Evolutionary conservation across 2,797 vertebrate species (phyloP), one percentile per base, ranked within the genome.

Genomic region (Coendou prehensilis): DNA sequence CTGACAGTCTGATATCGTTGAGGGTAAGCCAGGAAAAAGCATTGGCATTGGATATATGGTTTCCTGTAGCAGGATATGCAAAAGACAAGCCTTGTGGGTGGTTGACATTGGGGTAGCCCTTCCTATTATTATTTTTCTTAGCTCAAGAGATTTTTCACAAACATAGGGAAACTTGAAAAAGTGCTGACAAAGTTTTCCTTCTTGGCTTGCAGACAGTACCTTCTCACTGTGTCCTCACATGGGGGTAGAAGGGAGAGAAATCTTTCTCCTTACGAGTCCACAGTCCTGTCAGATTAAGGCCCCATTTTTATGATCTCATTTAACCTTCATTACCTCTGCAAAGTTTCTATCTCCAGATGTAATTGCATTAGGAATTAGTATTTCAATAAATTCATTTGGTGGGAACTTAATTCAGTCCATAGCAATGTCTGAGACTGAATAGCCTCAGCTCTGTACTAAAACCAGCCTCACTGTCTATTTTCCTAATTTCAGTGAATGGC

Each of bases 111-210:
- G 0, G 78, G 67, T 69, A 50, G 88, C 59, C 7, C 64, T 91
- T 95, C 75, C 89, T 88, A 10, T 97, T 92, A 92, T 73, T 97
- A 57, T 91, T 98, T 97, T 93, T 95, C 97, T 97, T 96, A 96
- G 91, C 67, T 96, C 96, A 80, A 83, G 96, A 98, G 97, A 89
- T 96, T 98, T 98, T 82, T 96, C 97, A 83, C 79, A 54, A 67
- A 95, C 85, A 67, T 2, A 17, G 75, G 59, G 41, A 96, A 95
- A 96, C 81, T 61, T 26, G 59, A 61, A 61, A 57, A 57, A 57
- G 56, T 57, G 56, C 1, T 22, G 30, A 33, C 37, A 41, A 73
- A 26, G 14, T 4, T 22, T 33, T 14, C 52, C 9, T 76, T 64
- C 37, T 13, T 81, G n/a, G 56, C 6, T 64, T 73, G 22, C 5